A percentile compares a stretch with the other conserved stretches of the same genome.
These are phyloP conservation scores for Odontomyia ornata DNA, from an alignment of 2,888 invertebrate species.

Conservation along the genomic window DNA sequence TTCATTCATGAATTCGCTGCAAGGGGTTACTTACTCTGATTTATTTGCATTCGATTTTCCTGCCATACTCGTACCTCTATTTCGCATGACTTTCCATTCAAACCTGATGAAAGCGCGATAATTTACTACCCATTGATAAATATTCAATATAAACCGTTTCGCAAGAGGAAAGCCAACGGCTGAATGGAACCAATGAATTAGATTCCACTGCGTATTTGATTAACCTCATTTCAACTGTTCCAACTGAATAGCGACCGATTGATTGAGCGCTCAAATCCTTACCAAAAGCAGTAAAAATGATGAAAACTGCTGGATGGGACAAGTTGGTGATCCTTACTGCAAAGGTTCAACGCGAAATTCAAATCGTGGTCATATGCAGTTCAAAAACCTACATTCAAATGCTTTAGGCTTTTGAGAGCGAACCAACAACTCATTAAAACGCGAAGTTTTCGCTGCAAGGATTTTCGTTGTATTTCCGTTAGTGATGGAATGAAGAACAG, in stretches of 20 bases:
- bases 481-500: not conserved
- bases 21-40: not conserved
- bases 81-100: not conserved
- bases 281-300: too few relatives aligned
- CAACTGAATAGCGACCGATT: too few relatives aligned
- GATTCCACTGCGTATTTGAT: not conserved
- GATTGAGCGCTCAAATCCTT: too few relatives aligned
- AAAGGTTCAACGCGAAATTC: not conserved
- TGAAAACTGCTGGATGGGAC: too few relatives aligned
- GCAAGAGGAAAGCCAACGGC: not conserved
- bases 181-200: not conserved
- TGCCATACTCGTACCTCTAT: not conserved
- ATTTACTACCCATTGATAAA: not conserved
- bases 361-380: not conserved
- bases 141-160: not conserved
- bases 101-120: not conserved
- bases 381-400: not conserved
- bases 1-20: not conserved
- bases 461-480: not conserved
- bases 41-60: not conserved
- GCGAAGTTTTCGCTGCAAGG: not conserved
- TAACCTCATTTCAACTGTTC: not conserved
- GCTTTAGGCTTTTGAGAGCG: not conserved
- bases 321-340: too few relatives aligned
- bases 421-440: conserved; percentile 20